phyloP scores from a whole-genome alignment of 2,797 vertebrate genomes.

The Pangasius sanitwongsei region DNA sequence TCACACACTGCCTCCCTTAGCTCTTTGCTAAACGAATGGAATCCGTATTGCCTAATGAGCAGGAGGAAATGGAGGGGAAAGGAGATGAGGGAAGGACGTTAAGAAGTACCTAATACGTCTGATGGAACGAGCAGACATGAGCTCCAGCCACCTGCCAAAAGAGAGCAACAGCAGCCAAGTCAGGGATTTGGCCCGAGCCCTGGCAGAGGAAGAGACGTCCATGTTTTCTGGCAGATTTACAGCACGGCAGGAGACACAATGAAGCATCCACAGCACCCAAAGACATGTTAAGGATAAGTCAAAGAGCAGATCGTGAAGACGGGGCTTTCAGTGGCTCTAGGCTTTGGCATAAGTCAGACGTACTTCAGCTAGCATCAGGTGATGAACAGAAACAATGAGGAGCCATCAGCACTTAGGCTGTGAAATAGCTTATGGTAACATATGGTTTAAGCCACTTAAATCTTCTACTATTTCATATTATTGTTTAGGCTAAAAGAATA shows the following conservation, averaged over 20 bases:
- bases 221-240: conserved; percentile 64
- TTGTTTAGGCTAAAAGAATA: not conserved
- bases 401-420: conserved; percentile 46
- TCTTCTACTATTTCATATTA: not conserved
- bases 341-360: conserved; percentile 33
- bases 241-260: conserved; percentile 55
- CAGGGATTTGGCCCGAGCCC: conserved; percentile 60
- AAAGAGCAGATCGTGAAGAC: conserved; percentile 51
- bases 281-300: conserved; percentile 54
- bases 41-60: conserved; percentile 72
- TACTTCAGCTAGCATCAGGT: conserved; percentile 45
- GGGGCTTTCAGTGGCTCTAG: conserved; percentile 21
- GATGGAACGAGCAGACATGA: conserved; percentile 70
- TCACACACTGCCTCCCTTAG: conserved; percentile 60
- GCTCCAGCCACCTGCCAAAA: conserved; percentile 63
- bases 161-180: conserved; percentile 46
- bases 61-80: conserved; percentile 47
- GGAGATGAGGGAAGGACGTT: conserved; percentile 45
- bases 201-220: conserved; percentile 62
- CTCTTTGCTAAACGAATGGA: conserved; percentile 73
- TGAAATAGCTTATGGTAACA: conserved; percentile 1
- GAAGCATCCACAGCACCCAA: conserved; percentile 47
- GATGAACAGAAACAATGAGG: conserved; percentile 60
- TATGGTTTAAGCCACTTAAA: not conserved
- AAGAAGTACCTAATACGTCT: conserved; percentile 67